Evolutionary conservation across 2,888 invertebrate species (phyloP).

Genomic region (Osedax frankpressi): DNA sequence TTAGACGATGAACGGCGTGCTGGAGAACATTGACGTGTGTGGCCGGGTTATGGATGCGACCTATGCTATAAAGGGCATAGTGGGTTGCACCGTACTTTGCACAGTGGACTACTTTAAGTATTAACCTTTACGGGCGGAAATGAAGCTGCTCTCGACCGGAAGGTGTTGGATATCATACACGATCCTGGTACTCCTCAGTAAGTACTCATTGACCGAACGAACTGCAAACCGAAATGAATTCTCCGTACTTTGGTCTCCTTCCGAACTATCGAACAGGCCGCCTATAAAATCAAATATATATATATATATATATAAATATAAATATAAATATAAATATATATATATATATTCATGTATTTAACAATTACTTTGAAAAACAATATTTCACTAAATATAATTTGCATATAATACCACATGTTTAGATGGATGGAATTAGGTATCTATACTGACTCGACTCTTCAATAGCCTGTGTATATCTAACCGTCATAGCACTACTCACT

Average conservation of each 20-base stretch:
- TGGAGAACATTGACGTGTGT: no score
- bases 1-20: no score
- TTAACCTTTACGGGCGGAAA: conserved; percentile 26
- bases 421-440: neutral
- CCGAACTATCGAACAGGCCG: conserved; percentile 26
- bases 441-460: no score
- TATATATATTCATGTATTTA: neutral
- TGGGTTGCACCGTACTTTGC: no score
- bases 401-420: neutral
- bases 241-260: conserved; percentile 24
- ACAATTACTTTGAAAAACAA: no score
- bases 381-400: no score
- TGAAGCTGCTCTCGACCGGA: conserved; percentile 26
- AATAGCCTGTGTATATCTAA: no score
- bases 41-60: no score
- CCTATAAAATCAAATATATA: conserved; percentile 16
- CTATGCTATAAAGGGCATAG: no score
- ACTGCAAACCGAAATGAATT: conserved; percentile 27
- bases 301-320: neutral
- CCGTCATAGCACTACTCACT: no score
- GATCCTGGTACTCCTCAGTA: conserved; percentile 23
- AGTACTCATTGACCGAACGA: conserved; percentile 24
- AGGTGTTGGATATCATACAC: conserved; percentile 28
- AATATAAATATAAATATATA: neutral
- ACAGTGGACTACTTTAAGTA: no score